Conservation (phyloP, 2,797 vertebrate genomes). For the Chiloscyllium punctatum region DNA sequence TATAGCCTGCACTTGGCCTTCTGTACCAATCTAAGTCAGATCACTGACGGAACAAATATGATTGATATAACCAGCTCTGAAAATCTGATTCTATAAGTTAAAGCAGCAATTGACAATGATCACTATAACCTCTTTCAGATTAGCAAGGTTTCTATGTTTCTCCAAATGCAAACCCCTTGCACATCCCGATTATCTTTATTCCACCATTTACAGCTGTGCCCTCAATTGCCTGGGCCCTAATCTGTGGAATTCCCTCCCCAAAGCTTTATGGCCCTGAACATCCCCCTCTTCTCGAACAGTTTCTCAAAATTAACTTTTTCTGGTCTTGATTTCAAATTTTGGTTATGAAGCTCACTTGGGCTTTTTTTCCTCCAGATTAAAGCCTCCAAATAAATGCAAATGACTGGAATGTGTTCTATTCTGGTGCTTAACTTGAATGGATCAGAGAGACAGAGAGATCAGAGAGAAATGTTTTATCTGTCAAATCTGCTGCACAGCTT, state of each 20-base stretch:
- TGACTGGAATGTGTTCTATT: background rate
- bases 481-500: background rate
- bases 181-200: background rate
- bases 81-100: background rate
- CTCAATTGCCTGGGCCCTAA: background rate
- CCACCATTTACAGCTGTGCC: no score
- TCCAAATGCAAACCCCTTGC: background rate
- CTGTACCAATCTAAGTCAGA: background rate
- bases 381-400: background rate
- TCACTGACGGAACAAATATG: background rate
- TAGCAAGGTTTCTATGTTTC: no score
- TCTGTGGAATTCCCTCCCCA: background rate
- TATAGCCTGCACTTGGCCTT: background rate
- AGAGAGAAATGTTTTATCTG: background rate
- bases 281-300: background rate
- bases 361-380: background rate
- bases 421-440: background rate
- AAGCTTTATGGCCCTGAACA: background rate
- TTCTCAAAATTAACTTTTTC: background rate
- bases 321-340: background rate
- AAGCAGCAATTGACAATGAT: background rate
- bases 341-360: background rate
- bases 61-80: background rate
- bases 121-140: background rate
- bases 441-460: background rate